phyloP scores from a whole-genome alignment of 2,113 vertebrate genomes.

The Psittacula cyanocephala region DNA sequence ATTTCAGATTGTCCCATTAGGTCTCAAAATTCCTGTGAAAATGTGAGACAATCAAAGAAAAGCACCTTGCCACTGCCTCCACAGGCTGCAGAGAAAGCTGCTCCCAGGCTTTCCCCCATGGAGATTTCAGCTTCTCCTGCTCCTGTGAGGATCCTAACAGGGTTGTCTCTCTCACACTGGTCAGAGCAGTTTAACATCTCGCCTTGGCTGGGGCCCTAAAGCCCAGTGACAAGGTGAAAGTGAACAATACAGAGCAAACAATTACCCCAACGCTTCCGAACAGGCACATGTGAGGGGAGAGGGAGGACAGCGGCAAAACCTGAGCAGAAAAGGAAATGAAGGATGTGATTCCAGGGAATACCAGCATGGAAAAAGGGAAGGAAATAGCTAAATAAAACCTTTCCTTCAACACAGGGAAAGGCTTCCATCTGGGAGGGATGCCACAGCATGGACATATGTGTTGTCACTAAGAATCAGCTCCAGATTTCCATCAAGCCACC shows the following conservation, averaged over 20 bases:
- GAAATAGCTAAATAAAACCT: not conserved
- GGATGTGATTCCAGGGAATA: not conserved
- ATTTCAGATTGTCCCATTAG: not conserved
- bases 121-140: not conserved
- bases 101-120: not conserved
- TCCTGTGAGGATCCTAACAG: not conserved
- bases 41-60: not conserved
- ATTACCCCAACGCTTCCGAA: not conserved
- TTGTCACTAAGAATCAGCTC: not conserved
- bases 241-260: not conserved
- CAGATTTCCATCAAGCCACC: not conserved
- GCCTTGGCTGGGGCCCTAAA: not conserved
- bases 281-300: rapidly evolving
- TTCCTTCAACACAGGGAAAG: not conserved
- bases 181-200: not conserved
- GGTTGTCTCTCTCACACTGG: not conserved
- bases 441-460: rapidly evolving
- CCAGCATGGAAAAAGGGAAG: not conserved
- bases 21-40: not conserved
- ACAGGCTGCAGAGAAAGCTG: not conserved
- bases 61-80: not conserved
- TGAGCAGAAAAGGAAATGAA: not conserved
- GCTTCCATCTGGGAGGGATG: not conserved
- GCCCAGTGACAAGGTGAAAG: not conserved
- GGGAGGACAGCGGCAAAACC: not conserved